Evolutionary conservation across 1,140 invertebrate genomes (phyloP).

Genomic region (Trichonephila inaurata): DNA sequence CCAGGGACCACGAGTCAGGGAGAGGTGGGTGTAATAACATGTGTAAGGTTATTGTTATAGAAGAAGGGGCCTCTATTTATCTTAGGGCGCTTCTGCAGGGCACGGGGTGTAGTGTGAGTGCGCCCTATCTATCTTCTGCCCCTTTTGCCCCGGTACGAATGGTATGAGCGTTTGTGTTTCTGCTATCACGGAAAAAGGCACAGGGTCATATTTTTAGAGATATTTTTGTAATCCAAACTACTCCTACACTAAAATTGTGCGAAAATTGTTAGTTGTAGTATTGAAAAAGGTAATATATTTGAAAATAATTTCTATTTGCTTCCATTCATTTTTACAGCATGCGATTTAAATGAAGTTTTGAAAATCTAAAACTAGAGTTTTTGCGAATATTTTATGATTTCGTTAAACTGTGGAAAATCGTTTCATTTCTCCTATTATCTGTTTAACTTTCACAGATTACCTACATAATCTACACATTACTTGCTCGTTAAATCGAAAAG

Average conservation of each 20-base stretch:
- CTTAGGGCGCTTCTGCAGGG: neutral
- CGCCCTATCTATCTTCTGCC: neutral
- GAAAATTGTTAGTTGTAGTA: too few relatives aligned
- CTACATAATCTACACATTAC: too few relatives aligned
- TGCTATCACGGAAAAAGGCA: neutral
- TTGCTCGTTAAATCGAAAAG: too few relatives aligned
- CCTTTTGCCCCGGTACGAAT: conserved; percentile 10
- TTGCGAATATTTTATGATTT: too few relatives aligned
- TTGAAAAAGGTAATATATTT: too few relatives aligned
- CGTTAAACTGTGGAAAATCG: too few relatives aligned
- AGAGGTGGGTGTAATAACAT: conserved; percentile 36
- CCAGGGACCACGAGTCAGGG: neutral
- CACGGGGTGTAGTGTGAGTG: neutral
- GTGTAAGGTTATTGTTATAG: conserved; percentile 54
- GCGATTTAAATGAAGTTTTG: too few relatives aligned
- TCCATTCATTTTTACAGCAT: too few relatives aligned
- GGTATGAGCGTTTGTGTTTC: neutral
- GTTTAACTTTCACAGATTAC: too few relatives aligned
- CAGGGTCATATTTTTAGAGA: neutral
- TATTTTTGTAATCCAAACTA: neutral
- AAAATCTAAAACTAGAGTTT: too few relatives aligned
- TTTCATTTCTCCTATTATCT: too few relatives aligned
- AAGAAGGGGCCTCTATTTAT: conserved; percentile 36
- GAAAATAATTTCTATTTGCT: too few relatives aligned
- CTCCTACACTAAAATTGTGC: neutral